Base-by-base conservation (phyloP, 2,888 invertebrate species). In the Cephus rjabovi region DNA sequence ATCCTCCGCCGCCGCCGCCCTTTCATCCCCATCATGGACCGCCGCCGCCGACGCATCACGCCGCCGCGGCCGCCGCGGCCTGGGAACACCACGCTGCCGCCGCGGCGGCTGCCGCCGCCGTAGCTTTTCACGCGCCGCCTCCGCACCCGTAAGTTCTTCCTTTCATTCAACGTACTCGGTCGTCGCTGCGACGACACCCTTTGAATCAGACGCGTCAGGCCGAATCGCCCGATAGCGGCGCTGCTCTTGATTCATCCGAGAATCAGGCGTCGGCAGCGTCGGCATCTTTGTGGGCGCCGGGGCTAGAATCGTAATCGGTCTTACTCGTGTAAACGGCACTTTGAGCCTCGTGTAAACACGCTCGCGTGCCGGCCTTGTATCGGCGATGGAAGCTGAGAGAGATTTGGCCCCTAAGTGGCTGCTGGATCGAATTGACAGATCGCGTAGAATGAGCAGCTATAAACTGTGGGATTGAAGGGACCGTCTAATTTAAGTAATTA, bases 61-160 rank as follows among this genome's bases (percentile, higher is more conserved):
- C 89, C 4, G 94, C 89, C 3, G 90, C 93, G 79, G 93, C 93
- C 82, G 93, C 93, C 90, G 94, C 90, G 90, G 93, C 91, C 90
- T 93, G 91, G 94, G 94, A 91, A 90, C 94, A 92, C 93, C 94
- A 95, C 89, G 94, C 94, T 93, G 91, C 94, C 91, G 88, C 94
- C 91, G 90, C 93, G 88, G 92, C 95, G 86, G 92, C 94, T 89
- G 88, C 93, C 87, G 89, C 95, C 91, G 93, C 94, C 92, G 93
- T 93, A 91, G 91, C 94, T 91, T 93, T 94, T 92, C 82, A 93
- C 92, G 83, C 94, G 6, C 91, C 90, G 40, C 90, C 90, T 15
- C 90, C 88, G 76, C 91, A 91, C 80, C 89, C 91, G 91, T 91
- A 83, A 90, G 90, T 89, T 89, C 31, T 31, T 79, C 76, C 68